Evolutionary conservation across 1,140 invertebrate genomes (phyloP).

Genomic region (Drosophila ogumai): DNA sequence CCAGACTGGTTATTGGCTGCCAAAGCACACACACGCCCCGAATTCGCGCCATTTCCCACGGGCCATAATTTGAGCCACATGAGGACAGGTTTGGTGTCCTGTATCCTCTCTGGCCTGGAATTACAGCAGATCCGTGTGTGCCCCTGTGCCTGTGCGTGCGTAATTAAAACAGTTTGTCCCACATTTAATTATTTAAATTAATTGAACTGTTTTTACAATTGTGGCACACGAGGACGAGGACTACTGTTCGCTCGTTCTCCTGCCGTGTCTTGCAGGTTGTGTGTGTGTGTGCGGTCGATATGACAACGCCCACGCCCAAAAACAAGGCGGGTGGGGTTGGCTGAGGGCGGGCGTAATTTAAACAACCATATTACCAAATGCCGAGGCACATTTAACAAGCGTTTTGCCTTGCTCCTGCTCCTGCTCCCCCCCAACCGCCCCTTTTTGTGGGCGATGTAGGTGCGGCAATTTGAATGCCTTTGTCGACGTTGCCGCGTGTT

Average conservation of each 20-base stretch:
- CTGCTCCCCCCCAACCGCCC: background rate
- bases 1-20: conserved; percentile 49
- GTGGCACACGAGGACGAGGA: conserved; percentile 3
- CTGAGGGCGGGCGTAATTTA: conserved; percentile 75
- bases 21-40: conserved; percentile 47
- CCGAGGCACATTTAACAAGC: conserved; percentile 65
- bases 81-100: conserved; percentile 12
- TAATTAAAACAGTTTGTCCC: conserved; percentile 78
- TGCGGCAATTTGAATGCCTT: conserved; percentile 77
- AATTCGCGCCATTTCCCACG: conserved; percentile 50
- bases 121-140: conserved; percentile 25
- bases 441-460: conserved; percentile 42
- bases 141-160: conserved; percentile 36
- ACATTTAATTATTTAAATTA: conserved; percentile 82
- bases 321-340: conserved; percentile 2
- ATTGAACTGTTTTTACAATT: conserved; percentile 81
- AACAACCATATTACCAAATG: conserved; percentile 79
- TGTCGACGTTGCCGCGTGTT: conserved; percentile 67
- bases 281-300: conserved; percentile 66
- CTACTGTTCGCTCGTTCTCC: conserved; percentile 26
- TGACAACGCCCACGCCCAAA: conserved; percentile 69
- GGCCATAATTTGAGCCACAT: conserved; percentile 46
- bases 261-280: conserved; percentile 61
- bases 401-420: background rate
- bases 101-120: conserved; percentile 19